These are phyloP conservation scores for Corythornis cristatus DNA, from an alignment of 2,113 vertebrate genomes.

Conservation along the genomic window DNA sequence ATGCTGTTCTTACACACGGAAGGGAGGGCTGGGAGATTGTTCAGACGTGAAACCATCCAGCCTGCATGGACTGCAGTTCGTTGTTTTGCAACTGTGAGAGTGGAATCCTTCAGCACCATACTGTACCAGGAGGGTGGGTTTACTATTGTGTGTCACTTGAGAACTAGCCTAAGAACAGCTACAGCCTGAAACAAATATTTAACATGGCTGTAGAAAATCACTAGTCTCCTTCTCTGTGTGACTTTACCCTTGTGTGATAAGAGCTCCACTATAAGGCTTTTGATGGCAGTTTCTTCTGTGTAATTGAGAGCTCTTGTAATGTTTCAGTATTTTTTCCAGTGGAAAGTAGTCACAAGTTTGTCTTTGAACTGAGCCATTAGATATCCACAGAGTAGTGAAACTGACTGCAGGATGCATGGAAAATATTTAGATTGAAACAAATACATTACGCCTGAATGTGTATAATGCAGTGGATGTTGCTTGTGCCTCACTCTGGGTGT, in stretches of 20 bases:
- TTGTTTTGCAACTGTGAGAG: not conserved
- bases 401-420: not conserved
- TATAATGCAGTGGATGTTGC: not conserved
- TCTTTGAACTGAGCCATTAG: not conserved
- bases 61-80: not conserved
- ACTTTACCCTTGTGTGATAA: not conserved
- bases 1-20: not conserved
- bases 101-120: not conserved
- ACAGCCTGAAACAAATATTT: not conserved
- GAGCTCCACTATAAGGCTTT: not conserved
- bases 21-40: not conserved
- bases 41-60: not conserved
- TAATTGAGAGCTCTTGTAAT: not conserved
- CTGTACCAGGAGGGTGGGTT: not conserved
- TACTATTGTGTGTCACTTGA: not conserved
- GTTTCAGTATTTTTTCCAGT: not conserved
- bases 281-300: not conserved
- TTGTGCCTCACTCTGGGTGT: not conserved
- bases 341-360: not conserved
- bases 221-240: not conserved
- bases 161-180: not conserved
- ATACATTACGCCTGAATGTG: not conserved
- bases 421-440: not conserved
- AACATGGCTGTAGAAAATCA: not conserved
- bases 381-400: not conserved